Percentiles rank a stretch among this genome's conserved stretches.
These are phyloP conservation scores for Marisa cornuarietis DNA, from an alignment of 1,140 invertebrate genomes.

Conservation along the genomic window DNA sequence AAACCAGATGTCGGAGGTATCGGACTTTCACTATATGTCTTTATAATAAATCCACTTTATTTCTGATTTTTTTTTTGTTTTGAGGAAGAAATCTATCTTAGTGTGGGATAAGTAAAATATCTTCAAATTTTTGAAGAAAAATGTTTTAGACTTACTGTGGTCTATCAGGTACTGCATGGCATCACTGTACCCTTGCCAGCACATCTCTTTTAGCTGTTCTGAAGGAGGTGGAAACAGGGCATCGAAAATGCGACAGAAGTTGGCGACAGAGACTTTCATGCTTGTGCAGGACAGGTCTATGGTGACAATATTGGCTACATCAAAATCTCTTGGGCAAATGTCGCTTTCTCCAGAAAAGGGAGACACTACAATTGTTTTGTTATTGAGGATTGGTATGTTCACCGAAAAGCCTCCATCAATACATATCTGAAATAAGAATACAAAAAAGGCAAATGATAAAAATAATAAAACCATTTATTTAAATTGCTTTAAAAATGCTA, in stretches of 20 bases:
- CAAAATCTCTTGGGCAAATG: slow-evolving; percentile 90
- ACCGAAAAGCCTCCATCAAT: slow-evolving; percentile 98
- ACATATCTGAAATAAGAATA: slow-evolving; percentile 73
- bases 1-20: no score
- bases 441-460: slow-evolving; percentile 2
- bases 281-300: slow-evolving; percentile 93
- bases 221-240: slow-evolving; percentile 95
- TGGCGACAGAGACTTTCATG: slow-evolving; percentile 78
- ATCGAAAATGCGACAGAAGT: slow-evolving; percentile 89
- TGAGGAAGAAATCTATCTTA: no score
- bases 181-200: slow-evolving; percentile 96
- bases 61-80: no score
- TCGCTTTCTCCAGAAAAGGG: slow-evolving; percentile 98
- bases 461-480: background rate
- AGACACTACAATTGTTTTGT: slow-evolving; percentile 95
- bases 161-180: slow-evolving; percentile 90
- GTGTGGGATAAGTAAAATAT: no score
- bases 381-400: slow-evolving; percentile 92
- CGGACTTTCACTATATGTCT: no score
- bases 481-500: no score
- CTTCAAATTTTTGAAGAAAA: no score
- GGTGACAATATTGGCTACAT: slow-evolving; percentile 56
- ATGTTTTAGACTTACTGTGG: slow-evolving; percentile 72
- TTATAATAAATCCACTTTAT: no score
- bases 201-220: slow-evolving; percentile 90